Base-by-base conservation (phyloP, 2,888 invertebrate genomes). In the Gerris lacustris region DNA sequence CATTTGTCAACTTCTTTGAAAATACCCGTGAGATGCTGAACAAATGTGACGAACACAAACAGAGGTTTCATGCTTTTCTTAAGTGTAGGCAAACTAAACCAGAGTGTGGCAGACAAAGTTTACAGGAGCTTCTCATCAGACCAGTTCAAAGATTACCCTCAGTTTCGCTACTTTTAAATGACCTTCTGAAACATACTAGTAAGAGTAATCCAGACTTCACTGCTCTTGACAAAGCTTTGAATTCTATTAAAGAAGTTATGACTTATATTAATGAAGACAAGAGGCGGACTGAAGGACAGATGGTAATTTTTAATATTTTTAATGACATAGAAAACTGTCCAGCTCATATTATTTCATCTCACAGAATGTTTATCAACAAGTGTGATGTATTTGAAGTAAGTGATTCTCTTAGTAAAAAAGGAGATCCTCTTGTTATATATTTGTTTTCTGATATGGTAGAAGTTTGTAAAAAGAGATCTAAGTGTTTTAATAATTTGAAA, bases 281-380 rank as follows among this genome's bases (percentile, higher is more conserved):
- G 81, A 85, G 96, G 77, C 93, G 92, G 84, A 95, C 96, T 0
- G 98, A 98, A 82, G 93, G 93, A 15, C 94, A 96, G 81, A 87
- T 96, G 79, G 94, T 91, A 76, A 91, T 98, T 86, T 96, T 99
- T 82, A 94, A 96, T 82, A 94, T 97, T 75, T 93, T 96, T 82
- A 95, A 97, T 80, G 96, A 97, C 80, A 98, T 99, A 78, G 97
- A 98, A 80, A 93, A 94, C 81, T 97, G 96, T 81, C 97, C 98
- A 75, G 93, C 96, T 0, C 91, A 94, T 79, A 84, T 97, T 75
- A 90, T 96, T 63, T 96, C 95, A 6, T 95, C 96, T 6, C 95
- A 96, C 82, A 87, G 96, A 70, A 89, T 87, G 77, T 95, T 96
- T 80, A 87, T 96, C 72, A 87, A 89, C 45, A 90, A 90, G 78